Percentiles rank a stretch among this genome's conserved stretches.
phyloP scores from a whole-genome alignment of 2,888 invertebrate genomes.

The Synanthedon vespiformis region DNA sequence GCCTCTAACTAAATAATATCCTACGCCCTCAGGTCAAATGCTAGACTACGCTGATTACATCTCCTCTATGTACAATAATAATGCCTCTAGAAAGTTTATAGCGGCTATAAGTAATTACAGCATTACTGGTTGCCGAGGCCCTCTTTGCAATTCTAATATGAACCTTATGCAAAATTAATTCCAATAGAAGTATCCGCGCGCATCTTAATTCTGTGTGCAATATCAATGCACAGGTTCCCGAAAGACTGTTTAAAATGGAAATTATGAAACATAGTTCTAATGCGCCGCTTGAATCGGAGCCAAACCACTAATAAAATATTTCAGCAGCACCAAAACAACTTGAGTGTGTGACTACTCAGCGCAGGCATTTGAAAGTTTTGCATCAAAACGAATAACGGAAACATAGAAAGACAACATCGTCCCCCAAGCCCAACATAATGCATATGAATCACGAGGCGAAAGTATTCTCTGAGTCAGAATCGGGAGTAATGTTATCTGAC shows the following conservation, averaged over 20 bases:
- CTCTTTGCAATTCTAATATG: not conserved
- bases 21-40: constrained; percentile 37
- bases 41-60: constrained; percentile 39
- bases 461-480: constrained; percentile 31
- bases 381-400: constrained; percentile 49
- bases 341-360: constrained; percentile 30
- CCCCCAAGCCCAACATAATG: constrained; percentile 37
- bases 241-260: not conserved
- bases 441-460: constrained; percentile 47
- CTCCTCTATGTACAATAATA: constrained; percentile 11
- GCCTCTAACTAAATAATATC: constrained; percentile 15
- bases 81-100: constrained; percentile 15
- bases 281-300: constrained; percentile 38
- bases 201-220: not conserved
- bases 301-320: constrained; percentile 43
- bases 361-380: constrained; percentile 38
- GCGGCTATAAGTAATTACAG: constrained; percentile 31
- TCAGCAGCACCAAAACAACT: constrained; percentile 39
- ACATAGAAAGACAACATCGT: constrained; percentile 27
- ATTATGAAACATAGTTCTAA: not conserved
- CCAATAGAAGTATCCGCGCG: not conserved
- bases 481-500: constrained; percentile 46
- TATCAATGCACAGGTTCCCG: not conserved
- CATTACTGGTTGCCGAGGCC: constrained; percentile 23
- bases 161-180: not conserved